Percentiles rank a stretch among this genome's conserved stretches.
phyloP scores from a whole-genome alignment of 2,888 invertebrate genomes.

The Eilema depressum region DNA sequence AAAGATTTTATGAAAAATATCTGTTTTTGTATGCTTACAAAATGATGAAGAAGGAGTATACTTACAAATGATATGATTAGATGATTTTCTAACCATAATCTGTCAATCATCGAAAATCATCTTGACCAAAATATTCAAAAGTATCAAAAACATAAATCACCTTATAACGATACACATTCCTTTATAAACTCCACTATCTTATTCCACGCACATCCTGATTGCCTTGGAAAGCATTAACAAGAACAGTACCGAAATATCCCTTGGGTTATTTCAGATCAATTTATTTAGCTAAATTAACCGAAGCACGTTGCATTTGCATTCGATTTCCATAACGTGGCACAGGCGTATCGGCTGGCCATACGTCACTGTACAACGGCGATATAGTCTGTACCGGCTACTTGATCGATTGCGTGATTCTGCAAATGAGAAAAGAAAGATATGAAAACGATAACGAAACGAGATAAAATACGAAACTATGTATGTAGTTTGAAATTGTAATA shows the following conservation, averaged over 20 bases:
- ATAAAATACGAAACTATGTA: background rate
- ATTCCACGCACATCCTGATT: conserved; percentile 52
- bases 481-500: background rate
- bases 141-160: background rate
- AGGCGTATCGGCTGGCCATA: conserved; percentile 80
- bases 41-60: too few relatives aligned
- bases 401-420: conserved; percentile 68
- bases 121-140: background rate
- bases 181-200: conserved; percentile 9
- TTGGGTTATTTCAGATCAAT: conserved; percentile 73
- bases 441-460: conserved; percentile 29
- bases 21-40: too few relatives aligned
- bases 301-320: conserved; percentile 83
- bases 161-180: background rate
- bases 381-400: conserved; percentile 61
- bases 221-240: conserved; percentile 64
- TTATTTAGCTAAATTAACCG: conserved; percentile 86
- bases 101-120: background rate
- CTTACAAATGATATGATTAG: too few relatives aligned
- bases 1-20: too few relatives aligned
- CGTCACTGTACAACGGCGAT: conserved; percentile 78
- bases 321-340: conserved; percentile 82
- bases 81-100: too few relatives aligned
- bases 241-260: conserved; percentile 74
- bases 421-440: conserved; percentile 59